A percentile compares a stretch with the other conserved stretches of the same genome.
Evolutionary conservation across 2,888 invertebrate species (phyloP).

Genomic region (Lasioglossum marginatum): DNA sequence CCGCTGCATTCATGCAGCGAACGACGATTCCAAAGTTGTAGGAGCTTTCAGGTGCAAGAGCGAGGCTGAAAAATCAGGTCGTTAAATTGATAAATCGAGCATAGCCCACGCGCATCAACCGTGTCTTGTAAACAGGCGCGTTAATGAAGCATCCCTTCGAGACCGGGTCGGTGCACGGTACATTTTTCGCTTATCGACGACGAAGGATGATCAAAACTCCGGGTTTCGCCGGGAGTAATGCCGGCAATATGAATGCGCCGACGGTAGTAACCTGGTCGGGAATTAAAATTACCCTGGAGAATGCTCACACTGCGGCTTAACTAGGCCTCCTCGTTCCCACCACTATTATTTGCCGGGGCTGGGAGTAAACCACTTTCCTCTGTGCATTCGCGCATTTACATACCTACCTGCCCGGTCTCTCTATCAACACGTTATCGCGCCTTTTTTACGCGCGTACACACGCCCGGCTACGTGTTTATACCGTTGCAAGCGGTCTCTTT

Average conservation of each 20-base stretch:
- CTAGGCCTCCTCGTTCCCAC: conserved; percentile 35
- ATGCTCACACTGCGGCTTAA: conserved; percentile 56
- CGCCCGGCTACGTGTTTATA: background rate
- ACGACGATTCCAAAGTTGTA: background rate
- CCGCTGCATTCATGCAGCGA: background rate
- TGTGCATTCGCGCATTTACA: conserved; percentile 17
- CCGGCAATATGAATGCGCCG: conserved; percentile 39
- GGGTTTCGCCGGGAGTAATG: conserved; percentile 17
- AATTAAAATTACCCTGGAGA: conserved; percentile 77
- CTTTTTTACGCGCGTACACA: conserved; percentile 19
- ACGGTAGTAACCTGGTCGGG: conserved; percentile 62
- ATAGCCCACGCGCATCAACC: conserved; percentile 35
- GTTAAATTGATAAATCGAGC: conserved; percentile 66
- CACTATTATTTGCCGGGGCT: conserved; percentile 38
- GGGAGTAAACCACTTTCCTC: conserved; percentile 44
- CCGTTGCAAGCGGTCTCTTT: background rate
- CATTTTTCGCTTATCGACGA: conserved; percentile 61
- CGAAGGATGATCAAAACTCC: conserved; percentile 60
- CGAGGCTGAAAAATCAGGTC: conserved; percentile 57
- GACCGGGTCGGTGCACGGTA: conserved; percentile 37
- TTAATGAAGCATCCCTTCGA: conserved; percentile 62
- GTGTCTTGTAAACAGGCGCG: conserved; percentile 59
- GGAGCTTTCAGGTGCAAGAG: background rate
- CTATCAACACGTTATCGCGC: conserved; percentile 7
- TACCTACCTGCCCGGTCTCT: conserved; percentile 7